Conservation (phyloP, 2,797 vertebrate genomes). For the Eulemur coronatus region DNA sequence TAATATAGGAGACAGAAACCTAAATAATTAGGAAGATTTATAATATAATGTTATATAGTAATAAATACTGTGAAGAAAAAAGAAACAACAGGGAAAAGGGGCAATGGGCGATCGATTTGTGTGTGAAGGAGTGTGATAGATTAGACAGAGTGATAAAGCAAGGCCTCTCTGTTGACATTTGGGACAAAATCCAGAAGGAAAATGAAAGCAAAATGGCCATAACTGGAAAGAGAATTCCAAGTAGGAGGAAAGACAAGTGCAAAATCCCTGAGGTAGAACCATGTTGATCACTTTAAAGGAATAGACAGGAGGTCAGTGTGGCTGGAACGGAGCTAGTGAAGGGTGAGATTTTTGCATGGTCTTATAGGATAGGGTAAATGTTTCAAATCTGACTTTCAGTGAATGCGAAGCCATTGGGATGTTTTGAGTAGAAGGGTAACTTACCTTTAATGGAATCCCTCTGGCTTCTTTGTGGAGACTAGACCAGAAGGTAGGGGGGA, state of each 20-base stretch:
- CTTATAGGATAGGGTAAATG: neutral
- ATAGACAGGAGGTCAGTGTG: neutral
- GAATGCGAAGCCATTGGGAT: neutral
- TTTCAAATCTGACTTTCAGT: constrained; percentile 1
- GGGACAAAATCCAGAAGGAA: neutral
- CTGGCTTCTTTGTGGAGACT: neutral
- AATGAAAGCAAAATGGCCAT: neutral
- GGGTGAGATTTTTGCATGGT: neutral
- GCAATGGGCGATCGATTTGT: neutral
- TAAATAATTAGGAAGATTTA: neutral
- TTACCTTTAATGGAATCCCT: neutral
- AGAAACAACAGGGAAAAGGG: neutral
- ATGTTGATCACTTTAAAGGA: neutral
- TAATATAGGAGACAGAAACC: neutral
- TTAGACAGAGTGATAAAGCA: neutral
- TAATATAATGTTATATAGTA: neutral
- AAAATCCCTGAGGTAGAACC: neutral
- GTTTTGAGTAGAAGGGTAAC: neutral
- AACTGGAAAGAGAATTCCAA: neutral
- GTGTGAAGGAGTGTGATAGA: neutral
- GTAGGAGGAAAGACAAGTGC: neutral
- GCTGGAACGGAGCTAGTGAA: neutral
- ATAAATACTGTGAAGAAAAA: neutral
- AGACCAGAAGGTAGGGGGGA: neutral
- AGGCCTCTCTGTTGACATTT: neutral